Evolutionary conservation across 2,888 invertebrate species (phyloP).

Genomic region (Nomada ferruginata): DNA sequence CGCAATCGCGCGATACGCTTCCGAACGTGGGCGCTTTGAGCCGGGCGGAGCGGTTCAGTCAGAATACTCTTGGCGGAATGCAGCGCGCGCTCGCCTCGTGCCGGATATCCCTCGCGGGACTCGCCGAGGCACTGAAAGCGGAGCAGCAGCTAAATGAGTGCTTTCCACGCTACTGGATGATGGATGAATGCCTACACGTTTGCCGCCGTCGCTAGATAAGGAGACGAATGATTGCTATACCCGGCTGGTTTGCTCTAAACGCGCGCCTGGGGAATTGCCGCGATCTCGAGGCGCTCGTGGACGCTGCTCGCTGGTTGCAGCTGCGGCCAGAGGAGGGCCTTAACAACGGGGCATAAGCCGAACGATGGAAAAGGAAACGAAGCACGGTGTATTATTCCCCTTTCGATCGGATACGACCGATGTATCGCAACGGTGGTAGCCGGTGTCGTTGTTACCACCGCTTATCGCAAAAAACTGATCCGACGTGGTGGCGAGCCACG

Average conservation of each 20-base stretch:
- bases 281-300: conserved; percentile 27
- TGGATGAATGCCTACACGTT: conserved; percentile 76
- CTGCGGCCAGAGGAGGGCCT: conserved; percentile 6
- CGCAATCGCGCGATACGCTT: conserved; percentile 17
- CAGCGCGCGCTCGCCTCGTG: conserved; percentile 54
- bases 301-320: conserved; percentile 22
- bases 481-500: conserved; percentile 64
- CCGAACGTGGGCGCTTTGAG: conserved; percentile 37
- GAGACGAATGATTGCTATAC: conserved; percentile 73
- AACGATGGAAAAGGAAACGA: neutral
- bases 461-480: conserved; percentile 73
- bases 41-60: conserved; percentile 27
- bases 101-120: conserved; percentile 62
- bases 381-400: conserved; percentile 26
- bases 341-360: conserved; percentile 28
- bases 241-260: conserved; percentile 70
- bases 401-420: conserved; percentile 32
- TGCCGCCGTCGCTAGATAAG: conserved; percentile 76
- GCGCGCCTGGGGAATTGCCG: conserved; percentile 63
- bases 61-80: conserved; percentile 32
- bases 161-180: conserved; percentile 79
- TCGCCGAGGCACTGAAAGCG: conserved; percentile 58
- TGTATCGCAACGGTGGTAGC: conserved; percentile 48
- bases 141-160: conserved; percentile 71
- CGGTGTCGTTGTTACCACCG: conserved; percentile 69